Evolutionary conservation across 2,888 invertebrate species (phyloP), one percentile per base, ranked within the genome.

Genomic region (Taenaris catops): DNA sequence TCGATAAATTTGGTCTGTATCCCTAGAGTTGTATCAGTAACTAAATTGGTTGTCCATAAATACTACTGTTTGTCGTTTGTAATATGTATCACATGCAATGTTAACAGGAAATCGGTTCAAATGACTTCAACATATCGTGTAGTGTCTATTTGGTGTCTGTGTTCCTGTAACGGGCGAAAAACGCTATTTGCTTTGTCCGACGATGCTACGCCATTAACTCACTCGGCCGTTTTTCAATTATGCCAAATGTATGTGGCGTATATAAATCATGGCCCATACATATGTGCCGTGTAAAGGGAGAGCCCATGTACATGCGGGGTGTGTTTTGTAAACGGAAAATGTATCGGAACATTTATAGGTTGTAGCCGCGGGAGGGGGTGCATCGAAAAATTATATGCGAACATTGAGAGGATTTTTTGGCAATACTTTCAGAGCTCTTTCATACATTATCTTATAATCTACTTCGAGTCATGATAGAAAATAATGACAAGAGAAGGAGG

Each of bases 191-290:
- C 67, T 65, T 61, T 71, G 76, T 64, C 64, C 69, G 47, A 46
- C 62, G 51, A 37, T 55, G 53, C 54, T 41, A 52, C 53, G 60
- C 62, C 60, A 74, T 80, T 80, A 74, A 58, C 51, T 56, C 42
- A 34, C 58, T 48, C 57, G 55, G 78, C 78, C 79, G 80, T 84
- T 83, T 86, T 86, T 83, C 84, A 86, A 84, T 86, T 83, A 83
- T 76, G 64, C 75, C 73, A 80, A 84, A 83, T 84, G 83, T 78
- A 67, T 71, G 67, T 68, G 67, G 56, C 67, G 65, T 62, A 56
- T 58, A 76, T 83, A 81, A 81, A 83, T 83, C 80, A 80, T 72
- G 55, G 64, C 25, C 25, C 29, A 43, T 34, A 53, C 49, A 46
- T 53, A 51, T 48, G 49, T 54, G 51, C 44, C 42, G 41, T 32